A percentile compares a stretch with the other conserved stretches of the same genome.
Conservation (phyloP, 2,888 invertebrate genomes). For the Odontothrips loti region DNA sequence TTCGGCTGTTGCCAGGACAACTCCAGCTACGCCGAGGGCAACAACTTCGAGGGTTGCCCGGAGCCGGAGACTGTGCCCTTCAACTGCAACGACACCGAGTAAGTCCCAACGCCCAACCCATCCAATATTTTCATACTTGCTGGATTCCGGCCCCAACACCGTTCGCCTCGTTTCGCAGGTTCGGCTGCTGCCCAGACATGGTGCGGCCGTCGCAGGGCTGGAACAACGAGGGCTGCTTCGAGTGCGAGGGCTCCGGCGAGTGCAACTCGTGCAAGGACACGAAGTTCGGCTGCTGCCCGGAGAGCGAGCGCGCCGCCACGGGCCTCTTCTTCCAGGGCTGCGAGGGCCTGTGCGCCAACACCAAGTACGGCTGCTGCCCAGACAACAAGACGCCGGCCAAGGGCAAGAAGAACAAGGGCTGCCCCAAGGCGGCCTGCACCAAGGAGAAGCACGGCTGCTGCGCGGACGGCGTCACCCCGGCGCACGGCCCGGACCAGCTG, state of each 20-base stretch:
- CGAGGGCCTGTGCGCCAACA: conserved; percentile 40
- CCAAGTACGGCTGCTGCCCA: conserved; percentile 68
- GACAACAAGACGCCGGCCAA: conserved; percentile 46
- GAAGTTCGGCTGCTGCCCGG: conserved; percentile 70
- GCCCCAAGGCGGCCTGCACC: conserved; percentile 51
- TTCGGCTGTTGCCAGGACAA: conserved; percentile 86
- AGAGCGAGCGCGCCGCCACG: conserved; percentile 60
- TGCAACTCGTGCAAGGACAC: conserved; percentile 54
- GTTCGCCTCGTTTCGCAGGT: conserved; percentile 43
- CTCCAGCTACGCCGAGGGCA: conserved; percentile 70
- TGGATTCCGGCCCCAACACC: not conserved
- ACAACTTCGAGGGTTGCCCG: conserved; percentile 79
- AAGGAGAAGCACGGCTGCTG: conserved; percentile 67
- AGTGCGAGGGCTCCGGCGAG: conserved; percentile 44
- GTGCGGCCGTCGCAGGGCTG: conserved; percentile 59
- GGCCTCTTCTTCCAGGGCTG: conserved; percentile 56
- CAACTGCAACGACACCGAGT: conserved; percentile 43
- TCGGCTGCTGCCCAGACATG: conserved; percentile 75
- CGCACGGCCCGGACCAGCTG: conserved; percentile 58
- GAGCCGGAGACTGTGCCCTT: conserved; percentile 43
- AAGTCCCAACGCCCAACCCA: conserved; percentile 35
- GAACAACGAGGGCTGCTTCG: conserved; percentile 58
- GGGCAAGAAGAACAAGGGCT: conserved; percentile 62
- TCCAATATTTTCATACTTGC: not conserved
- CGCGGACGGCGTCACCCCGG: conserved; percentile 59